Evolutionary conservation across 2,888 invertebrate genomes (phyloP).

Genomic region (Brachyptera risi): DNA sequence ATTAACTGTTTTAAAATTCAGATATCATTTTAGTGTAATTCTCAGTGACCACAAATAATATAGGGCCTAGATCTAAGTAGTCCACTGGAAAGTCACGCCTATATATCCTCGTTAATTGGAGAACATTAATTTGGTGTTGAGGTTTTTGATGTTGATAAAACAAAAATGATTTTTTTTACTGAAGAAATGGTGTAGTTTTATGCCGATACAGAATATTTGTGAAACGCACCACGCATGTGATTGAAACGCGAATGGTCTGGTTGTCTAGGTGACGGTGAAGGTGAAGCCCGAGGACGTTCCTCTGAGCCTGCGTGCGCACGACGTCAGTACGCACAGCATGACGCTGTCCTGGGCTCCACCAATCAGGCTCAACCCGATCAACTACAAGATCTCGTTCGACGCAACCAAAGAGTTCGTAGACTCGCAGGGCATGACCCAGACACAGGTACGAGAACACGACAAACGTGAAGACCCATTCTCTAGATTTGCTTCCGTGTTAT

Average conservation of each 20-base stretch:
- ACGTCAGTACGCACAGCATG: constrained; percentile 92
- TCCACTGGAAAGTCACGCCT: no score
- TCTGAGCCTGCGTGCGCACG: constrained; percentile 78
- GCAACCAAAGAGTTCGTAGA: constrained; percentile 92
- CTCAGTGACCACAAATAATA: no score
- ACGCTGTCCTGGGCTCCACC: constrained; percentile 88
- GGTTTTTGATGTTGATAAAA: no score
- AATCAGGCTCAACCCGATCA: constrained; percentile 80
- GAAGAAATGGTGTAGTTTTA: no score
- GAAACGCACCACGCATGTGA: background rate
- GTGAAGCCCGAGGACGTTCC: constrained; percentile 93
- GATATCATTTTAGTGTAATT: no score
- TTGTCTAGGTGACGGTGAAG: constrained; percentile 66
- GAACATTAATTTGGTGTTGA: no score
- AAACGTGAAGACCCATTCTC: no score
- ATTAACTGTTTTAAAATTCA: no score
- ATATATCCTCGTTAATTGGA: no score
- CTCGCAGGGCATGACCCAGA: constrained; percentile 88
- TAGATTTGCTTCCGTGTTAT: no score
- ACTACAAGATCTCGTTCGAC: constrained; percentile 87
- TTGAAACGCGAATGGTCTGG: background rate
- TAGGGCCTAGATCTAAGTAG: no score
- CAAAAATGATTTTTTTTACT: no score
- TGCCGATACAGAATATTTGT: background rate
- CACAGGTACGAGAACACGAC: constrained; percentile 40